Conservation (phyloP, 2,113 vertebrate species). For the Furnarius figulus region DNA sequence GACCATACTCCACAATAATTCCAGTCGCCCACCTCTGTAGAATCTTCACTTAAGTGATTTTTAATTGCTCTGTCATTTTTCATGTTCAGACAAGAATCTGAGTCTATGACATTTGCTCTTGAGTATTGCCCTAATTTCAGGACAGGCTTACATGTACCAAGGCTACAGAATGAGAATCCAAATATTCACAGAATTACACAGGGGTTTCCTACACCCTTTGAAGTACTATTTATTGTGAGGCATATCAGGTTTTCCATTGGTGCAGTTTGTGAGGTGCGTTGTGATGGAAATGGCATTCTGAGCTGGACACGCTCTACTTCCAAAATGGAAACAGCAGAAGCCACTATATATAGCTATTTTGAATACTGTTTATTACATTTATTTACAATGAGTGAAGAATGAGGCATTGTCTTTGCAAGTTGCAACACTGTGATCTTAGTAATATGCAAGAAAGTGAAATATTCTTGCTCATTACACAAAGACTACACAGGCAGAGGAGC, state of each 20-base stretch:
- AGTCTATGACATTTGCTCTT: slow-evolving; percentile 12
- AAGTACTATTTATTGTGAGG: not conserved
- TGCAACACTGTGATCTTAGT: not conserved
- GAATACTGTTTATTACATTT: not conserved
- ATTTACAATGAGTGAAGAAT: not conserved
- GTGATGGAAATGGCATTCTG: not conserved
- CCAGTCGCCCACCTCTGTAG: not conserved
- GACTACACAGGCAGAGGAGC: not conserved
- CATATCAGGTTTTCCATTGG: not conserved
- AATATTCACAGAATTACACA: not conserved
- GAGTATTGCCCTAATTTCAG: not conserved
- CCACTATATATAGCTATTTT: not conserved
- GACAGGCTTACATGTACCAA: not conserved
- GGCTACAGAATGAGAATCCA: not conserved
- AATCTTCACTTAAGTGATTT: slow-evolving; percentile 12
- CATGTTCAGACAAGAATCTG: slow-evolving; percentile 14
- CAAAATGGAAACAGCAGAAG: not conserved
- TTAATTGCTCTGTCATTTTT: slow-evolving; percentile 49
- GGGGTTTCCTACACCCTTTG: not conserved
- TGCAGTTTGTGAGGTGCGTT: not conserved
- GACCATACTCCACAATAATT: not conserved
- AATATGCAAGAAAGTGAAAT: not conserved
- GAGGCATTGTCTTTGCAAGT: not conserved
- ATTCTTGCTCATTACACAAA: not conserved
- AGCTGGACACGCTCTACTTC: not conserved